Evolutionary conservation across 2,888 invertebrate species (phyloP).

Genomic region (Monochamus alternatus): DNA sequence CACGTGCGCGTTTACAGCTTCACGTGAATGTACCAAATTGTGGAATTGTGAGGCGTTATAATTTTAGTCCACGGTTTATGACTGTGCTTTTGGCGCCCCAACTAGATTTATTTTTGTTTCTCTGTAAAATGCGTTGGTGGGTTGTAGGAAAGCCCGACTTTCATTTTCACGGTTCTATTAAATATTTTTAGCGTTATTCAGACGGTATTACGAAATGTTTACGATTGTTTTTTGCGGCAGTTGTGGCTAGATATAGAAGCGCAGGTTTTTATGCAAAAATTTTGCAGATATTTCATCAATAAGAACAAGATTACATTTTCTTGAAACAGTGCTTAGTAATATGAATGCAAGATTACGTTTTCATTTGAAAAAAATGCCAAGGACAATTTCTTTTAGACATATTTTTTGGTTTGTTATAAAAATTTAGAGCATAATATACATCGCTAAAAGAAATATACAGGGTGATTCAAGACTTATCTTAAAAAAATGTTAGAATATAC

Average conservation of each 20-base stretch:
- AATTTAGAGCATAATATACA: too few species aligned
- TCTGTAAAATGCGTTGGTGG: slow-evolving; percentile 16
- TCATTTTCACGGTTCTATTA: slow-evolving; percentile 5
- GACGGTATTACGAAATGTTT: background rate
- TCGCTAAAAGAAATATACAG: too few species aligned
- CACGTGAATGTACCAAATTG: slow-evolving; percentile 26
- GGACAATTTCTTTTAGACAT: too few species aligned
- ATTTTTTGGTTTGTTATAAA: too few species aligned
- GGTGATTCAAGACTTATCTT: too few species aligned
- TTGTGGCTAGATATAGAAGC: background rate
- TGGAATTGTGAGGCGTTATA: slow-evolving; percentile 23
- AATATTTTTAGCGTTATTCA: background rate
- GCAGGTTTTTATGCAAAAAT: background rate
- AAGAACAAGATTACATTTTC: too few species aligned
- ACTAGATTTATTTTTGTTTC: slow-evolving; percentile 17
- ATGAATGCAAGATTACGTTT: too few species aligned
- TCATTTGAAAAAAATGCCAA: too few species aligned
- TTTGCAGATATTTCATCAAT: too few species aligned
- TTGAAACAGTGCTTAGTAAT: too few species aligned
- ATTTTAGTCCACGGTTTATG: slow-evolving; percentile 13
- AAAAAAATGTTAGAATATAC: too few species aligned
- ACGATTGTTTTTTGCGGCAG: background rate
- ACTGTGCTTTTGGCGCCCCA: slow-evolving; percentile 12
- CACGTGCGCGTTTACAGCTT: slow-evolving; percentile 32
- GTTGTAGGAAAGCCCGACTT: background rate